These are phyloP conservation scores for Syritta pipiens DNA, from an alignment of 2,888 invertebrate species.

Conservation along the genomic window DNA sequence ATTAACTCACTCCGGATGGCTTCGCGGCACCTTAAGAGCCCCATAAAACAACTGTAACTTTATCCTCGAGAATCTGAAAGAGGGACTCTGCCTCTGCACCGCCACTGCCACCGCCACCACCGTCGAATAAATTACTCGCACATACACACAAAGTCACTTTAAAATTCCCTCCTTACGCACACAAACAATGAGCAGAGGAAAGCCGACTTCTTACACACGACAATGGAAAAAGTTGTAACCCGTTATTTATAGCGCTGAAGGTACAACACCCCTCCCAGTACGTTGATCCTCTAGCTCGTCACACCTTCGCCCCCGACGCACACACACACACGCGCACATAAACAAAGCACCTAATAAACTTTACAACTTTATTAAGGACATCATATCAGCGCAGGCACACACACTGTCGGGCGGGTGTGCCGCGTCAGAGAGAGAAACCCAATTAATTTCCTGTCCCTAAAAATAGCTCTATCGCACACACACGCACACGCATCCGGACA, in stretches of 20 bases:
- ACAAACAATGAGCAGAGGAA: background rate
- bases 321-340: constrained; percentile 28
- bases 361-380: constrained; percentile 65
- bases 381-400: constrained; percentile 58
- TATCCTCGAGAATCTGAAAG: constrained; percentile 1
- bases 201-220: background rate
- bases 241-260: constrained; percentile 38
- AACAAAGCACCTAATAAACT: constrained; percentile 66
- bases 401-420: constrained; percentile 12
- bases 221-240: constrained; percentile 4
- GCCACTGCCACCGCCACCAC: background rate
- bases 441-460: constrained; percentile 64
- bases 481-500: constrained; percentile 19
- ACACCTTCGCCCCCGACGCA: background rate
- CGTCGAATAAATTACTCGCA: constrained; percentile 45
- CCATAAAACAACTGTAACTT: constrained; percentile 24
- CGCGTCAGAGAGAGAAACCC: constrained; percentile 27
- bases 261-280: background rate
- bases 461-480: constrained; percentile 43
- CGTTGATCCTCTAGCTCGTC: background rate
- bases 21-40: constrained; percentile 4
- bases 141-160: constrained; percentile 39
- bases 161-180: constrained; percentile 13
- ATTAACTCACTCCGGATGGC: constrained; percentile 35
- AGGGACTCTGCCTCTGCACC: background rate